Evolutionary conservation across 2,113 vertebrate species (phyloP), one percentile per base, ranked within the genome.

Genomic region (Coracopsis vasa): DNA sequence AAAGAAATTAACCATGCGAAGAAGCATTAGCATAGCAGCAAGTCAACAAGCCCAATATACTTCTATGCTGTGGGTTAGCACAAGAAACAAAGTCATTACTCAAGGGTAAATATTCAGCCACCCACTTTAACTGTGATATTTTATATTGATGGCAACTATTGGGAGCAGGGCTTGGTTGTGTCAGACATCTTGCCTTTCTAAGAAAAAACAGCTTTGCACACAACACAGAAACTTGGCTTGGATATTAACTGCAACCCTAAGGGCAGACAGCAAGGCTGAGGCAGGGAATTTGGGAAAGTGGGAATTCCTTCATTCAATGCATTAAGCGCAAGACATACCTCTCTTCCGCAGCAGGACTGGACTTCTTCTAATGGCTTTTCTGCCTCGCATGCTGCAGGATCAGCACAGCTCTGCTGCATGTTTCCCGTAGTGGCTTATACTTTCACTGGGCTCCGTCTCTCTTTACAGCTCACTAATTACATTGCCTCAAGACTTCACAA

Each of bases 31-130:
- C 56, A 71, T 27, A 54, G 58, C 39, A 74, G 28, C 61, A 74
- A 80, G 50, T 89, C 86, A 92, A 42, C 45, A 71, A 87, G 82
- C 39, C 13, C 42, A 16, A 86, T 94, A 85, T n/a, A 42, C 58
- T 65, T 50, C 35, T 11, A 27, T 7, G 3, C 6, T 41, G 13
- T 3, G 9, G 35, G 14, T 81, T 50, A 84, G 81, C 51, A 62
- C 56, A 47, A 72, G 69, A 65, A 73, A 72, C 27, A 72, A 24
- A 91, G 60, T 20, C 4, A 1, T 72, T 45, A 10, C 35, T 75
- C 44, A 65, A 45, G 51, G 54, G 42, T 16, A 39, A 84, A 79
- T n/a, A 79, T 16, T 44, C 72, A 45, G 27, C 19, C 39, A 28
- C 28, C 23, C 6, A 7, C 54, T 66, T 83, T 15, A 31, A 53